Conservation (phyloP, 2,888 invertebrate species). For the Lepidocyrtoides sp. region DNA sequence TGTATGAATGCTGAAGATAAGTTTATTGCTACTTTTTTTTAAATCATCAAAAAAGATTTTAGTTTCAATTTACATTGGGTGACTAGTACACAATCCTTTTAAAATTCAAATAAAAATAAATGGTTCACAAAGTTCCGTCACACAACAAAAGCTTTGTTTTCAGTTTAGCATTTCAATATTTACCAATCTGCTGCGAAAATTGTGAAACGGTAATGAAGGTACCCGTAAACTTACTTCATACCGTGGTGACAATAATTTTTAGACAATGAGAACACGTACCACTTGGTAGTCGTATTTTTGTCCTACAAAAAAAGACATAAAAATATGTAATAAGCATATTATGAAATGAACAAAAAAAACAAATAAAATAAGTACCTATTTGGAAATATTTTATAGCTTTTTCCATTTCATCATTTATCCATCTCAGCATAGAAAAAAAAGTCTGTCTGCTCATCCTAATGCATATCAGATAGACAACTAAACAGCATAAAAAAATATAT, state of each 20-base stretch:
- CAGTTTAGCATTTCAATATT: conserved; percentile 18
- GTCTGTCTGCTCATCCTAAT: neutral
- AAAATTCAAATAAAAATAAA: conserved; percentile 56
- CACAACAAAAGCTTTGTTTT: neutral
- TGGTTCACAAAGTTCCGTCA: conserved; percentile 68
- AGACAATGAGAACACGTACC: too few species aligned
- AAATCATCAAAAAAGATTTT: too few species aligned
- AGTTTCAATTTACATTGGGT: too few species aligned
- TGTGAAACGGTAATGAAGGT: too few species aligned
- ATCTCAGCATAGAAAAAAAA: neutral
- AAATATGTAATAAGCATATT: conserved; percentile 11
- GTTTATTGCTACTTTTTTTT: too few species aligned
- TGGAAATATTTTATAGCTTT: neutral
- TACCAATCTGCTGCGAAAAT: neutral
- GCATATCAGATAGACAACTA: conserved; percentile 4
- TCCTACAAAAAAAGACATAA: too few species aligned
- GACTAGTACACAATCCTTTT: neutral
- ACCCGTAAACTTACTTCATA: too few species aligned
- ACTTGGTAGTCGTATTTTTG: too few species aligned
- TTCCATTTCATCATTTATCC: neutral
- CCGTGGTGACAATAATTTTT: too few species aligned
- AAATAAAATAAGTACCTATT: neutral
- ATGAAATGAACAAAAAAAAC: neutral
- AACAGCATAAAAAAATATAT: conserved; percentile 24
- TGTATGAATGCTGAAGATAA: neutral